A percentile compares a stretch with the other conserved stretches of the same genome.
phyloP scores from a whole-genome alignment of 2,888 invertebrate genomes.

The Altica lythri region DNA sequence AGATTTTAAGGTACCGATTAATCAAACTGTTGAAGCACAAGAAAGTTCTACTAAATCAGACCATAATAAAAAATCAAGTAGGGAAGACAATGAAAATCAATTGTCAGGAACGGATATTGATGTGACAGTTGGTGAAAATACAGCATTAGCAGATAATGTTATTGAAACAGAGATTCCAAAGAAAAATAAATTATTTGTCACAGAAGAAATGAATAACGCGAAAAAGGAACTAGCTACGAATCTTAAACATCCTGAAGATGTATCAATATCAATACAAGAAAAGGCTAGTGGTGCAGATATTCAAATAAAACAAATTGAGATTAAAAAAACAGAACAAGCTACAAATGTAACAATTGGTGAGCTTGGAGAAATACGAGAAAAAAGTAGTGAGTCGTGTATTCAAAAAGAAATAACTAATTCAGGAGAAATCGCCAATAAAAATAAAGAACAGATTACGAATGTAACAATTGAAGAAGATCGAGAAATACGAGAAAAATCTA shows the following conservation, averaged over 20 bases:
- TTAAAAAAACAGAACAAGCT: background rate
- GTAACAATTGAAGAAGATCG: too few relatives aligned
- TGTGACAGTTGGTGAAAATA: background rate
- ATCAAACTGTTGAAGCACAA: background rate
- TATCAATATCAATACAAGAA: background rate
- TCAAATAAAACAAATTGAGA: background rate
- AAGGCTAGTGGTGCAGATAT: background rate
- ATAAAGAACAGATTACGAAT: too few relatives aligned
- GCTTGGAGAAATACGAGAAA: too few relatives aligned
- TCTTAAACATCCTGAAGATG: background rate
- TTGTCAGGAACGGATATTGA: background rate
- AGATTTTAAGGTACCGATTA: background rate
- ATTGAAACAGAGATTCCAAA: too few relatives aligned
- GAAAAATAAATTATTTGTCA: background rate
- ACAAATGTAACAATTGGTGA: too few relatives aligned
- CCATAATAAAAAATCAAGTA: background rate
- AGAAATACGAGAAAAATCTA: too few relatives aligned
- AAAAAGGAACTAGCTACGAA: background rate
- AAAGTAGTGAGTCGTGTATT: too few relatives aligned
- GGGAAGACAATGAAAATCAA: background rate
- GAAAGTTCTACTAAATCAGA: background rate
- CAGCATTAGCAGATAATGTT: background rate
- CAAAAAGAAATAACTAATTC: too few relatives aligned
- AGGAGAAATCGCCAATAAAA: too few relatives aligned
- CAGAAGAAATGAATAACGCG: background rate